Conservation (phyloP, 2,888 invertebrate genomes). For the Drosophila imparisetae region DNA sequence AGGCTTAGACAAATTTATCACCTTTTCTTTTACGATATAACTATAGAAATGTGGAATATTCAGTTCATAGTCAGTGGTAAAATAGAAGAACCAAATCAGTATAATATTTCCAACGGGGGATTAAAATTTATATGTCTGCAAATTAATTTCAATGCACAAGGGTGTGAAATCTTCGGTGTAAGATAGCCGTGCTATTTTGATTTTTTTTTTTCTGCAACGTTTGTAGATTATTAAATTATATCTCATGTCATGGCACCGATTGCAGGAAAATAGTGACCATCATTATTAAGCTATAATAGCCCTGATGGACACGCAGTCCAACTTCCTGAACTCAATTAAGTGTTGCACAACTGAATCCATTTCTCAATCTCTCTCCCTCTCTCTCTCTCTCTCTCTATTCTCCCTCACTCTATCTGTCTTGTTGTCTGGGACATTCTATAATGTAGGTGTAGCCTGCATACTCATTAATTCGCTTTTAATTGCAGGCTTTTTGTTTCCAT, state of each 20-base stretch:
- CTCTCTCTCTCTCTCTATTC: background rate
- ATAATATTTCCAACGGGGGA: background rate
- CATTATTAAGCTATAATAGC: conserved; percentile 79
- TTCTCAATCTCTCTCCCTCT: background rate
- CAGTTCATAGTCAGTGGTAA: background rate
- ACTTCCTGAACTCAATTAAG: background rate
- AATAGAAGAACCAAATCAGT: background rate
- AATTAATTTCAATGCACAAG: background rate
- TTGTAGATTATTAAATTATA: conserved; percentile 77
- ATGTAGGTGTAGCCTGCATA: conserved; percentile 11
- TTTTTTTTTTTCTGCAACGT: conserved; percentile 16
- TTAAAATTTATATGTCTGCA: background rate
- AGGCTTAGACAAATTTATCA: background rate
- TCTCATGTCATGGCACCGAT: conserved; percentile 47
- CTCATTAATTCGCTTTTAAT: conserved; percentile 77
- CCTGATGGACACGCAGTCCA: conserved; percentile 45
- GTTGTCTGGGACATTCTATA: background rate
- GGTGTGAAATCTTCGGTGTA: background rate
- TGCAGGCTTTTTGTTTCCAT: conserved; percentile 41
- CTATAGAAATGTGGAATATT: background rate
- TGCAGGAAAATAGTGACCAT: conserved; percentile 63
- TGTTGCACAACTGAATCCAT: background rate
- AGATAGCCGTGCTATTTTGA: background rate
- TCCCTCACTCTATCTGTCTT: background rate
- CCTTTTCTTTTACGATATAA: background rate